These are phyloP conservation scores for Pachydiplax longipennis DNA, from an alignment of 2,888 invertebrate species.

Conservation along the genomic window DNA sequence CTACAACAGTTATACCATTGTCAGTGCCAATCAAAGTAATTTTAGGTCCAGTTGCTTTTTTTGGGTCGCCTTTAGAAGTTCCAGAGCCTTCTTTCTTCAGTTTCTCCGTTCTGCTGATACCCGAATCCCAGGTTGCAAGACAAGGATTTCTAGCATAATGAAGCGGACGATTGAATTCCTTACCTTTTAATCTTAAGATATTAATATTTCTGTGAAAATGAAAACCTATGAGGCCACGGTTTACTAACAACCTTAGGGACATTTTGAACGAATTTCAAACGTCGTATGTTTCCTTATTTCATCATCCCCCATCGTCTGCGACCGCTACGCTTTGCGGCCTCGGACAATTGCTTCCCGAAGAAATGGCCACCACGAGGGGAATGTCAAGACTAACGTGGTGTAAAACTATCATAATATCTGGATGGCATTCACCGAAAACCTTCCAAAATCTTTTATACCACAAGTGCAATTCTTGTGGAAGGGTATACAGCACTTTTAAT, in stretches of 20 bases:
- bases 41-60: conserved; percentile 61
- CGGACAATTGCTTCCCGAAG: conserved; percentile 50
- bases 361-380: conserved; percentile 70
- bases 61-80: conserved; percentile 46
- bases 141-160: not conserved
- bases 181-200: not conserved
- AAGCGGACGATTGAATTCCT: not conserved
- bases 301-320: conserved; percentile 34
- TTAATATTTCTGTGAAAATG: not conserved
- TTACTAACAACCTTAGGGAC: not conserved
- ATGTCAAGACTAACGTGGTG: conserved; percentile 68
- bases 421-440: conserved; percentile 63
- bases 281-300: not conserved
- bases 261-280: not conserved
- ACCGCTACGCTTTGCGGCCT: not conserved
- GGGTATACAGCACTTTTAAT: conserved; percentile 36
- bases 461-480: conserved; percentile 63
- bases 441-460: conserved; percentile 64
- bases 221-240: not conserved
- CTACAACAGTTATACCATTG: conserved; percentile 66
- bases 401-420: conserved; percentile 65
- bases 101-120: not conserved
- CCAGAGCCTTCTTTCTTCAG: not conserved
- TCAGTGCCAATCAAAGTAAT: conserved; percentile 72
- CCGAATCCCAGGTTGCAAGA: not conserved